Evolutionary conservation across 1,140 invertebrate genomes (phyloP).

Genomic region (Teleopsis dalmanni): DNA sequence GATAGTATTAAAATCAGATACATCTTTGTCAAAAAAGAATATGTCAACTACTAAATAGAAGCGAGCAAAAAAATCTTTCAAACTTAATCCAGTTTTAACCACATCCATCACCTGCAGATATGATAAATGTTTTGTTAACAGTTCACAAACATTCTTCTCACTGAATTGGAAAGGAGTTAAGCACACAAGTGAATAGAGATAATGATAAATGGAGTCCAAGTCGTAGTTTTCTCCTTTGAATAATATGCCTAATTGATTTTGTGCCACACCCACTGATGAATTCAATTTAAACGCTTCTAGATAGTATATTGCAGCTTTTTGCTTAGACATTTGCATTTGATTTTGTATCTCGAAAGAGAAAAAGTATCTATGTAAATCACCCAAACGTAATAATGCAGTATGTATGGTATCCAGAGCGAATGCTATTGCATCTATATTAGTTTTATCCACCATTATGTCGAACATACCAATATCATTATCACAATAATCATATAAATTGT

Average conservation of each 20-base stretch:
- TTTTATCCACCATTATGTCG: conserved; percentile 47
- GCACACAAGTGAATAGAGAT: conserved; percentile 75
- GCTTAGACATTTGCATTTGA: conserved; percentile 34
- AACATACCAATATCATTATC: conserved; percentile 16
- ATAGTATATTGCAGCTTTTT: conserved; percentile 68
- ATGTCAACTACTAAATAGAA: conserved; percentile 50
- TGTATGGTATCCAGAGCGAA: conserved; percentile 57
- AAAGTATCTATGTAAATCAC: conserved; percentile 77
- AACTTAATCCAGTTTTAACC: conserved; percentile 33
- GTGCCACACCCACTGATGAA: conserved; percentile 79
- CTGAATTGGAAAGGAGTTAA: conserved; percentile 78
- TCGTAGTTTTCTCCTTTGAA: conserved; percentile 71
- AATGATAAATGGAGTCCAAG: conserved; percentile 82
- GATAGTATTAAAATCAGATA: conserved; percentile 53
- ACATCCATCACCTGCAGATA: conserved; percentile 46
- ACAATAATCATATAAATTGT: conserved; percentile 12
- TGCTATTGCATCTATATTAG: conserved; percentile 49
- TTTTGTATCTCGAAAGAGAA: conserved; percentile 57
- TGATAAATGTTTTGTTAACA: conserved; percentile 65
- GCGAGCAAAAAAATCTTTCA: conserved; percentile 46
- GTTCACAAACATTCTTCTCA: conserved; percentile 73
- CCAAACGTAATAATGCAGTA: conserved; percentile 71
- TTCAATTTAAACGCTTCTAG: conserved; percentile 74
- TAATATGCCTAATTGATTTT: conserved; percentile 87
- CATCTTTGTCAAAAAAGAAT: conserved; percentile 56